Evolutionary conservation across 2,888 invertebrate genomes (phyloP).

Genomic region (Ophioninae sp.): DNA sequence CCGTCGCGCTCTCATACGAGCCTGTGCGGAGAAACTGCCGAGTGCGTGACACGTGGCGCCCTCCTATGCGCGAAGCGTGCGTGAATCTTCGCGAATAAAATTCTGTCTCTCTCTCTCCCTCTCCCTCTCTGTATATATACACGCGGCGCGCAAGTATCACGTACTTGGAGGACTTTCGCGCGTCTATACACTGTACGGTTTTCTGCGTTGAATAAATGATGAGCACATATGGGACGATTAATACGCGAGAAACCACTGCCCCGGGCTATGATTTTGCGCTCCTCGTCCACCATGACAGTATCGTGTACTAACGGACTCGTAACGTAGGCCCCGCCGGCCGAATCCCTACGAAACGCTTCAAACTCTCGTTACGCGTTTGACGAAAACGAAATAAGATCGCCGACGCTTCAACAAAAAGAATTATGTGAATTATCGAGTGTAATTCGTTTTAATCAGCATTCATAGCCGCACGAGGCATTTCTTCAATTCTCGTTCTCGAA

Average conservation of each 20-base stretch:
- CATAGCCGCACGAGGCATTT: too few relatives aligned
- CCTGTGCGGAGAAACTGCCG: slow-evolving; percentile 64
- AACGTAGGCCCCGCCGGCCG: slow-evolving; percentile 6
- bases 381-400: too few relatives aligned
- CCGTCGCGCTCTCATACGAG: slow-evolving; percentile 62
- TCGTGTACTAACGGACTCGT: slow-evolving; percentile 10
- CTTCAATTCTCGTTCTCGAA: too few relatives aligned
- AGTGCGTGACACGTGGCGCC: slow-evolving; percentile 76
- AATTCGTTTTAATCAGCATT: too few relatives aligned
- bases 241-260: slow-evolving; percentile 48
- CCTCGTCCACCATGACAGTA: slow-evolving; percentile 40
- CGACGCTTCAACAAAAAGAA: too few relatives aligned
- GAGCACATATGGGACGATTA: slow-evolving; percentile 43
- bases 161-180: slow-evolving; percentile 11
- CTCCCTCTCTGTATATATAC: neutral
- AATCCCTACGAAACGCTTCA: too few relatives aligned
- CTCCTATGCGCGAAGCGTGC: slow-evolving; percentile 69
- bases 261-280: slow-evolving; percentile 23
- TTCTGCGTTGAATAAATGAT: slow-evolving; percentile 11
- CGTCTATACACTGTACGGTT: slow-evolving; percentile 15
- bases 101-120: neutral
- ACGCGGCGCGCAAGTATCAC: slow-evolving; percentile 3
- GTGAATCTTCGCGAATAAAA: slow-evolving; percentile 20
- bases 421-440: too few relatives aligned
- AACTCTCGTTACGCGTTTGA: too few relatives aligned